Evolutionary conservation across 1,140 invertebrate species (phyloP).

Genomic region (Drosophila littoralis): DNA sequence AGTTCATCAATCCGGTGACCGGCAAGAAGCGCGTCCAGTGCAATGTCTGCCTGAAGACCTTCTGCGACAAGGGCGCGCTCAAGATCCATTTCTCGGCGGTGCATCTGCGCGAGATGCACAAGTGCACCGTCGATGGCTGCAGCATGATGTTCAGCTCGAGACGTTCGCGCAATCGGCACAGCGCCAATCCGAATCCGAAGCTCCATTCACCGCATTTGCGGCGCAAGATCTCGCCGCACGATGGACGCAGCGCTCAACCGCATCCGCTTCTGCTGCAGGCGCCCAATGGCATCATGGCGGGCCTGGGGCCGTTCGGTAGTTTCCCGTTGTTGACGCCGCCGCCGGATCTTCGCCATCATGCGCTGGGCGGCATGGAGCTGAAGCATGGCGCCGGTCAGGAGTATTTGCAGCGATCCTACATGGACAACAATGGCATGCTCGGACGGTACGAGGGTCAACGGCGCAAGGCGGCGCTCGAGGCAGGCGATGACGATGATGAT

Average conservation of each 20-base stretch:
- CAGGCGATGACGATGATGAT: constrained; percentile 71
- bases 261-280: constrained; percentile 92
- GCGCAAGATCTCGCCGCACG: constrained; percentile 96
- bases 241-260: constrained; percentile 93
- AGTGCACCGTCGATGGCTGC: constrained; percentile 99
- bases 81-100: constrained; percentile 99
- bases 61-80: constrained; percentile 99
- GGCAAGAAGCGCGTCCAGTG: constrained; percentile 99
- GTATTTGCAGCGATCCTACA: constrained; percentile 76
- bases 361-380: constrained; percentile 85
- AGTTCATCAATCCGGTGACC: constrained; percentile 95
- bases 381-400: constrained; percentile 85
- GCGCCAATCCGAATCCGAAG: constrained; percentile 99
- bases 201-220: constrained; percentile 97
- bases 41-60: constrained; percentile 99
- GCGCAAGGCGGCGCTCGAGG: constrained; percentile 34
- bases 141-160: constrained; percentile 99
- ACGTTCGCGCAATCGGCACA: constrained; percentile 97
- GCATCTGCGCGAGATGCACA: constrained; percentile 99
- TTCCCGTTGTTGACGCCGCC: constrained; percentile 91
- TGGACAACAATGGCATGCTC: constrained; percentile 84
- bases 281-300: constrained; percentile 88
- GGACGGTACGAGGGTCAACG: constrained; percentile 65
- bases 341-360: constrained; percentile 89
- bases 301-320: constrained; percentile 89